These are phyloP conservation scores for Pseudorhombus dupliciocellatus DNA, from an alignment of 2,113 vertebrate species.

Conservation along the genomic window DNA sequence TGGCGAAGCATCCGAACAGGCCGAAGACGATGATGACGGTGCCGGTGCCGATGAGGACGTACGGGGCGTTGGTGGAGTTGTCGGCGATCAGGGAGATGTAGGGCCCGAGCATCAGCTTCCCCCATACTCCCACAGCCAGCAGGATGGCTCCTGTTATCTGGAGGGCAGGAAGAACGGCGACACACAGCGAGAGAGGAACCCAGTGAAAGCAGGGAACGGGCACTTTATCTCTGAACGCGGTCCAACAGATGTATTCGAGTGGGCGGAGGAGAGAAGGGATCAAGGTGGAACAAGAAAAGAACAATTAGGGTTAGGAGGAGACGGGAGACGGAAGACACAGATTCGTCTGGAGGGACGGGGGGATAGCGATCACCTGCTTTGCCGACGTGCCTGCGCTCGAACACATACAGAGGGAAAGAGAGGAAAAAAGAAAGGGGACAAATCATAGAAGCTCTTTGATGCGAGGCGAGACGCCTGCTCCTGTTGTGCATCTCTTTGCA, in stretches of 20 bases:
- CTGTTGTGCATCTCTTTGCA: constrained; percentile 79
- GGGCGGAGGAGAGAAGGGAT: constrained; percentile 49
- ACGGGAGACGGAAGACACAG: constrained; percentile 54
- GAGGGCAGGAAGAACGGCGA: constrained; percentile 15
- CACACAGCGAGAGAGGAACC: constrained; percentile 20
- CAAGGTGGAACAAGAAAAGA: constrained; percentile 69
- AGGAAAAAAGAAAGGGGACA: constrained; percentile 39
- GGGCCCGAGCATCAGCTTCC: constrained; percentile 95
- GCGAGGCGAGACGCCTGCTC: constrained; percentile 71
- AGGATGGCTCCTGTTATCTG: constrained; percentile 99
- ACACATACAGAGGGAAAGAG: constrained; percentile 15
- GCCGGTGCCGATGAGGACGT: constrained; percentile 96
- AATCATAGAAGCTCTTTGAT: constrained; percentile 78
- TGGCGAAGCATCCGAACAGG: constrained; percentile 97
- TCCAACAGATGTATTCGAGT: constrained; percentile 42
- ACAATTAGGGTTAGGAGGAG: constrained; percentile 66
- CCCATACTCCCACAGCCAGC: constrained; percentile 96
- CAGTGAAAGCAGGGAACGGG: constrained; percentile 46
- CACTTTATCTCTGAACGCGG: constrained; percentile 48
- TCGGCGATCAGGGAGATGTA: constrained; percentile 98
- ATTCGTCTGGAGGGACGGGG: constrained; percentile 43
- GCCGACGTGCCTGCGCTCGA: constrained; percentile 39
- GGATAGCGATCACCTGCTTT: constrained; percentile 66
- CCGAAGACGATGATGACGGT: constrained; percentile 97
- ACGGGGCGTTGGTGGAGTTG: constrained; percentile 98